Evolutionary conservation across 64 coral and sea anemone genomes (phyloP), one percentile per base, ranked within the genome.

Genomic region (Porites lutea): DNA sequence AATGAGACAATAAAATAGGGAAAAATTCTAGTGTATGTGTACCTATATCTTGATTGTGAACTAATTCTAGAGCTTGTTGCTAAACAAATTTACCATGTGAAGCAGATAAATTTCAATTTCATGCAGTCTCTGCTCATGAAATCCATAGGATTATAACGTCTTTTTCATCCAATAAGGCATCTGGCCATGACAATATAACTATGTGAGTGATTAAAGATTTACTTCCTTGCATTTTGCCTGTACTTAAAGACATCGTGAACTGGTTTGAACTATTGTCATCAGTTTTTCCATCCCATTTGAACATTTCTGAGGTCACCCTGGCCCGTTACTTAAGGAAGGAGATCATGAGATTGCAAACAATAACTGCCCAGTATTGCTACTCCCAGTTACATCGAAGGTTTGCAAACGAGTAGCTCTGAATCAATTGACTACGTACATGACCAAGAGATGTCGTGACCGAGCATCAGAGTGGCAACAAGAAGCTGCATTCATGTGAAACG

Each of bases 351-450:
- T 37, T 37, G 27, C 27, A 37, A 37, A 37, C 27, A 37, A 37
- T 37, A 37, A 90, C 14, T 45, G 89, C 44, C 89, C 89, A 1
- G 75, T 90, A 14, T 90, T 77, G 12, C 65, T 90, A 5, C 65
- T 90, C 13, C 64, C 89, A 54, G 75, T 51, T 6, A 16, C 75
- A 82, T 95, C 81, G 8, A 95, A 95, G 73, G 62, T 87, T 60
- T 95, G 93, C 74, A 82, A 95, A 82, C 54, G 88, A 62, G 65
- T 91, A 55, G 93, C 93, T 8, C 52, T 90, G 49, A 90, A 90
- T 59, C 93, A 95, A 75, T 52, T 90, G 67, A 86, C 19, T 27
- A 16, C 48, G 13, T 95, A 83, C 57, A 79, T 87, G 88, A 79
- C 53, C 71, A 72, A 52, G 62, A 95, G 79, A 13, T 19, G 79